A percentile compares a stretch with the other conserved stretches of the same genome.
Conservation (phyloP, 2,113 vertebrate genomes). For the Syngnathus scovelli region DNA sequence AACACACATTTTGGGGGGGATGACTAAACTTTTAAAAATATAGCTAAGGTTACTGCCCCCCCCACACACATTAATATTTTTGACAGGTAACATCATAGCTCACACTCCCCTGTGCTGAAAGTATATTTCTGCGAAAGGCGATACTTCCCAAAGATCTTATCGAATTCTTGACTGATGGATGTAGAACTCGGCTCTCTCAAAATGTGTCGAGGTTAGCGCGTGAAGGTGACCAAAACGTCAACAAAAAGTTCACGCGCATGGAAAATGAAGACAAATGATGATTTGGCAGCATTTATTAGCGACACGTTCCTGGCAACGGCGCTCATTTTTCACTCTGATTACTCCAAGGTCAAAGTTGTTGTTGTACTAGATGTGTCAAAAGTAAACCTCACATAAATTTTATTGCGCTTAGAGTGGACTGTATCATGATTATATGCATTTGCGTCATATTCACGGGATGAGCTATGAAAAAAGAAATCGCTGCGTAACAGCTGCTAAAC, state of each 20-base stretch:
- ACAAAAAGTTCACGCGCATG: background rate
- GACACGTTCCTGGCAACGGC: background rate
- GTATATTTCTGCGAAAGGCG: constrained; percentile 17
- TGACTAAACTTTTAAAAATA: background rate
- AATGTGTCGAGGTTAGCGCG: constrained; percentile 16
- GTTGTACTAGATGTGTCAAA: constrained; percentile 11
- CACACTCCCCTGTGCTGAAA: constrained; percentile 11
- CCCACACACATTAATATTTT: background rate
- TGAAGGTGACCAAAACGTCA: background rate
- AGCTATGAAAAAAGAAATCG: constrained; percentile 10
- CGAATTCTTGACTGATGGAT: constrained; percentile 16
- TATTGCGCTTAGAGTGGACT: background rate
- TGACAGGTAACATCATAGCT: constrained; percentile 11
- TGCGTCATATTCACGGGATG: background rate
- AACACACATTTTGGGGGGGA: background rate
- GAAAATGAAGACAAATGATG: constrained; percentile 5
- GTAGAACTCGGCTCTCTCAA: constrained; percentile 9
- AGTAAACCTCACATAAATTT: background rate
- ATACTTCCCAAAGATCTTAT: constrained; percentile 39
- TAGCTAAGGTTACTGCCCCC: background rate
- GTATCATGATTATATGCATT: background rate
- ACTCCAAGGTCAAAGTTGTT: background rate
- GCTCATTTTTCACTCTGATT: background rate
- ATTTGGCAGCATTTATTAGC: constrained; percentile 15
- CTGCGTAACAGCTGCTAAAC: constrained; percentile 31